These are phyloP conservation scores for Poeciliopsis turrubarensis DNA, from an alignment of 2,113 vertebrate genomes.

Conservation along the genomic window DNA sequence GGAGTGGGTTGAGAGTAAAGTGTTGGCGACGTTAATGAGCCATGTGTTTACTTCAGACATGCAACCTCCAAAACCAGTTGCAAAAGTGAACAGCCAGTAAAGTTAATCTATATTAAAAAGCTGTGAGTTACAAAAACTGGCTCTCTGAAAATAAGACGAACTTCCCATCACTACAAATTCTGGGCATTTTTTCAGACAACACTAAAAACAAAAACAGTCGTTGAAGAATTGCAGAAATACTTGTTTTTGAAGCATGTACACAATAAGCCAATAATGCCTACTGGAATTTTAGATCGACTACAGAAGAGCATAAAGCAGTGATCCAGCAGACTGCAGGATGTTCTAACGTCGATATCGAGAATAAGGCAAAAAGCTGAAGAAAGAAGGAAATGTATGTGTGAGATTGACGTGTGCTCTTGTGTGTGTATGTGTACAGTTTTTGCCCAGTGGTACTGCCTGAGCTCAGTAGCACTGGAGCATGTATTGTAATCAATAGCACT, in stretches of 20 bases:
- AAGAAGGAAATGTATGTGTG: slow-evolving; percentile 10
- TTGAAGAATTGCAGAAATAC: slow-evolving; percentile 37
- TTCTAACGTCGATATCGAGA: slow-evolving; percentile 36
- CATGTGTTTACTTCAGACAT: too few relatives aligned
- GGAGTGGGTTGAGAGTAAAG: too few relatives aligned
- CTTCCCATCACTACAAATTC: not conserved
- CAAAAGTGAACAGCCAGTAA: too few relatives aligned
- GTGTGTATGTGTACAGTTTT: slow-evolving; percentile 30
- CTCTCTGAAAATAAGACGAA: slow-evolving; percentile 9
- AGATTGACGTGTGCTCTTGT: slow-evolving; percentile 2
- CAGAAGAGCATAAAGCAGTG: slow-evolving; percentile 13
- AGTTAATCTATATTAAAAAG: too few relatives aligned
- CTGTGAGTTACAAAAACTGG: not conserved
- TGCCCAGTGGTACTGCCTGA: slow-evolving; percentile 34
- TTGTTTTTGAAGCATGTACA: slow-evolving; percentile 30
- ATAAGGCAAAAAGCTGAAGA: slow-evolving; percentile 6
- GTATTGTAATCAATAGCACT: slow-evolving; percentile 78
- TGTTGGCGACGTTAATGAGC: too few relatives aligned
- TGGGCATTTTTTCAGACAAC: slow-evolving; percentile 11
- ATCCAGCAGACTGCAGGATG: slow-evolving; percentile 22
- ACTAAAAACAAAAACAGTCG: slow-evolving; percentile 47
- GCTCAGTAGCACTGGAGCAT: slow-evolving; percentile 68
- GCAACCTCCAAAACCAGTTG: too few relatives aligned
- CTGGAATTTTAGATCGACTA: slow-evolving; percentile 31
- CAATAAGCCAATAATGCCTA: slow-evolving; percentile 40